Percentiles rank a stretch among this genome's conserved stretches.
Evolutionary conservation across 2,113 vertebrate species (phyloP).

Genomic region (Ammodytes dubius): DNA sequence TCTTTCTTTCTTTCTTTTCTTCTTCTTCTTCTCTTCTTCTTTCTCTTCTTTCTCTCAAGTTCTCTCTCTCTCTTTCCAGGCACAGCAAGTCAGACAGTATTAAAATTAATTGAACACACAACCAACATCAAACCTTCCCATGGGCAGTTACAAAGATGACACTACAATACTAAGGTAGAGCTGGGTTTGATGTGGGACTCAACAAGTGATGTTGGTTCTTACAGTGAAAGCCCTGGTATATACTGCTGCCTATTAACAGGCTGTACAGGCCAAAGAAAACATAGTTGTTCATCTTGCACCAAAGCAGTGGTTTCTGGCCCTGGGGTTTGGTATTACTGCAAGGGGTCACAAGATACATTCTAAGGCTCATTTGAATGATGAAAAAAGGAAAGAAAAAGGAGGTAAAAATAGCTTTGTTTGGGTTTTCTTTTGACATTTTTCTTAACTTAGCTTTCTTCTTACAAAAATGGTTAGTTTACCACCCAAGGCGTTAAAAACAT

Average conservation of each 20-base stretch:
- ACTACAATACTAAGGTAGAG: neutral
- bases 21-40: too few species aligned
- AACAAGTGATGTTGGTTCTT: slow-evolving; percentile 20
- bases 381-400: neutral
- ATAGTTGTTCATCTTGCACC: neutral
- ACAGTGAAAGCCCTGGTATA: neutral
- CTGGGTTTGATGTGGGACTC: slow-evolving; percentile 18
- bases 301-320: neutral
- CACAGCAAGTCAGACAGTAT: slow-evolving; percentile 21
- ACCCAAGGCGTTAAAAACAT: neutral
- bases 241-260: neutral
- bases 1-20: too few species aligned
- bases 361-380: neutral
- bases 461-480: neutral
- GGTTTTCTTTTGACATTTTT: neutral
- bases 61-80: slow-evolving; percentile 13
- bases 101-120: slow-evolving; percentile 34
- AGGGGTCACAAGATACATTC: neutral
- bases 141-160: slow-evolving; percentile 21
- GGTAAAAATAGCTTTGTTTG: neutral
- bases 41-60: too few species aligned
- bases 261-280: neutral
- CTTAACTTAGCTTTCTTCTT: neutral
- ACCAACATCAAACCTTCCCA: slow-evolving; percentile 25
- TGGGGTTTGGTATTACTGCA: neutral